Evolutionary conservation across 2,797 vertebrate genomes (phyloP), one percentile per base, ranked within the genome.

Genomic region (Lates japonicus): DNA sequence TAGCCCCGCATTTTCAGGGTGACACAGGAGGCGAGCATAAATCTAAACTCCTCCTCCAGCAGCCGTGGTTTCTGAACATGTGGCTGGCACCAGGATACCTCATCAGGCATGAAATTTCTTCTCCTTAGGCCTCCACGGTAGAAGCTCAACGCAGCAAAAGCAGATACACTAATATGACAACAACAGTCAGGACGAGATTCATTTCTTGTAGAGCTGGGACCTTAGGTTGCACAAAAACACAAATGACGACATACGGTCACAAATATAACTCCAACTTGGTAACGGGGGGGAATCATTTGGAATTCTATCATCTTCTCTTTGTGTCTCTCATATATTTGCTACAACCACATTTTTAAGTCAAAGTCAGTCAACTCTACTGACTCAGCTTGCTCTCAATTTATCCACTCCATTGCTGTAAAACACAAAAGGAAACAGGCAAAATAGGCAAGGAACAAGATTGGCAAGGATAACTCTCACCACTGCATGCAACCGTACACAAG

Each of bases 11-110:
- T 82, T 89, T 92, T 84, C 91, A 90, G 82, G 87, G 89, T 88
- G 92, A 94, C 87, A 90, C 78, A 84, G 70, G 74, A 92, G 89
- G 84, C 85, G 75, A 59, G 83, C 74, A 87, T 90, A 84, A 92
- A 86, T 90, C 87, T 67, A 11, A 67, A 72, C 83, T 86, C 81
- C 77, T 89, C 81, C 83, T 91, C 41, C 62, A 58, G 63, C 69
- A 71, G 46, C 54, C 44, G 14, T 17, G 44, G 41, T 82, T 86
- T 81, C 66, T 84, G 64, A 87, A 85, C 91, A 93, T 93, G 80
- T 94, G 91, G 90, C 85, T 72, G 82, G 88, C 80, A 93, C 82
- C 44, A 65, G 78, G 70, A 76, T 12, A 44, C 63, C 60, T 83
- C 73, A 62, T 80, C 81, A 74, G 33, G 72, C 68, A 70, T 81